These are phyloP conservation scores for Speoplatyrhinus poulsoni DNA, from an alignment of 2,113 vertebrate species.

Conservation along the genomic window DNA sequence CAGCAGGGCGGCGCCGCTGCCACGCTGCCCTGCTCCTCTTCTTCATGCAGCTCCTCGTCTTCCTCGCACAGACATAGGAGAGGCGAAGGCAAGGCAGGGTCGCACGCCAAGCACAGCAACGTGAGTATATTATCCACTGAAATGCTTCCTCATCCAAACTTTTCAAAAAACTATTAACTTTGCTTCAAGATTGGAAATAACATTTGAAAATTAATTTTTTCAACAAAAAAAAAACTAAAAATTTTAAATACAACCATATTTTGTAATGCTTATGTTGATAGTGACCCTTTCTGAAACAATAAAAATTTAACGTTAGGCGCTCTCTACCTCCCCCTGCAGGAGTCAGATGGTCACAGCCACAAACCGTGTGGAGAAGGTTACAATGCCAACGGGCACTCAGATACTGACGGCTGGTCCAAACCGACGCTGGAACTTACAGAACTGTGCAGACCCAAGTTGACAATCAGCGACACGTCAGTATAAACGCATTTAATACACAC, in stretches of 20 bases:
- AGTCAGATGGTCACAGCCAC: slow-evolving; percentile 77
- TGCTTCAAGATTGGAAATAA: too few relatives aligned
- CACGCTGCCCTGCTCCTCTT: slow-evolving; percentile 42
- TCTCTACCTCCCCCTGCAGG: slow-evolving; percentile 64
- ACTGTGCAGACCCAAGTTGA: slow-evolving; percentile 85
- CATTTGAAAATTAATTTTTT: too few relatives aligned
- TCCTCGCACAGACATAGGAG: slow-evolving; percentile 83
- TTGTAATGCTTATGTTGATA: background rate
- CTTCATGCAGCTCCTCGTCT: slow-evolving; percentile 67
- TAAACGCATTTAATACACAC: background rate
- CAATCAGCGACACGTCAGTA: slow-evolving; percentile 92
- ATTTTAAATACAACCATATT: background rate
- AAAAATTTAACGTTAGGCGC: background rate
- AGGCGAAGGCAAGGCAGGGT: slow-evolving; percentile 82
- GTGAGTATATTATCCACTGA: slow-evolving; percentile 67
- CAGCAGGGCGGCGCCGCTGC: slow-evolving; percentile 73
- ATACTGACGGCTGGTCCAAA: slow-evolving; percentile 85
- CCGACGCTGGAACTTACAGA: slow-evolving; percentile 81
- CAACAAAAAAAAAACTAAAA: background rate
- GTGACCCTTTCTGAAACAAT: too few relatives aligned
- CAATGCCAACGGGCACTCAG: slow-evolving; percentile 85
- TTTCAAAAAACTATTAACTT: background rate
- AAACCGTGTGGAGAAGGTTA: slow-evolving; percentile 76
- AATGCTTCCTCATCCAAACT: background rate
- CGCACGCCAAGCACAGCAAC: slow-evolving; percentile 80